Conservation (phyloP, 1,140 invertebrate species). For the Conus ventricosus region DNA sequence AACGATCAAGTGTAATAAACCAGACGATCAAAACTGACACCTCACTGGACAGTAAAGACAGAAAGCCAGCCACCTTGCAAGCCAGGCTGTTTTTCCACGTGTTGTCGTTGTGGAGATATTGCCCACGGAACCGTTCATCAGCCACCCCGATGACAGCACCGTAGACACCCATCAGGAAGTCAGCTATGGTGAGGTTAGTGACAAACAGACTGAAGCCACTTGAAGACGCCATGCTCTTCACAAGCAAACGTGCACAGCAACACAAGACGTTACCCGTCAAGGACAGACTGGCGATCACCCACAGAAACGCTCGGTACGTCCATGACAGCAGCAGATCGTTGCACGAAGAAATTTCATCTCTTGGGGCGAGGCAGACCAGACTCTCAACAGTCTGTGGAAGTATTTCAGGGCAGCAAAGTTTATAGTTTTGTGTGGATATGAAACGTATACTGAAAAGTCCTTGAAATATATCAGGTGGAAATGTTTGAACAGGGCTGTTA, state of each 20-base stretch:
- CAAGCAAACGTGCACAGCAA: neutral
- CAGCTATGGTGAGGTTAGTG: constrained; percentile 55
- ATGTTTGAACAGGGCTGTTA: neutral
- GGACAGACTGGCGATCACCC: neutral
- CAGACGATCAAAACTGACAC: constrained; percentile 58
- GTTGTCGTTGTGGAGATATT: constrained; percentile 51
- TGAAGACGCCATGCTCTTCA: neutral
- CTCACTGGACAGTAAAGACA: constrained; percentile 57
- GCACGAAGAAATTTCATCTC: constrained; percentile 16
- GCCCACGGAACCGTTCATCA: constrained; percentile 55
- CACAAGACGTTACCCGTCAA: neutral
- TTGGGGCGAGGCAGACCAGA: constrained; percentile 5
- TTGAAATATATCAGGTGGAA: neutral
- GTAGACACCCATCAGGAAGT: constrained; percentile 66
- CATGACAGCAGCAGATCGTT: neutral
- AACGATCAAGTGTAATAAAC: constrained; percentile 54
- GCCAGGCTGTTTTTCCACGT: constrained; percentile 54
- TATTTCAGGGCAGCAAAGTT: constrained; percentile 47
- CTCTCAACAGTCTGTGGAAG: constrained; percentile 35
- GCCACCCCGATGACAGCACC: constrained; percentile 60
- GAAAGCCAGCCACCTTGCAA: constrained; percentile 56
- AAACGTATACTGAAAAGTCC: neutral
- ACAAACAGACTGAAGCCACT: constrained; percentile 46
- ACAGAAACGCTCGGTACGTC: neutral
- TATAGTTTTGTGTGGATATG: constrained; percentile 41